Evolutionary conservation across 2,113 vertebrate species (phyloP).

Genomic region (Empidonax traillii): DNA sequence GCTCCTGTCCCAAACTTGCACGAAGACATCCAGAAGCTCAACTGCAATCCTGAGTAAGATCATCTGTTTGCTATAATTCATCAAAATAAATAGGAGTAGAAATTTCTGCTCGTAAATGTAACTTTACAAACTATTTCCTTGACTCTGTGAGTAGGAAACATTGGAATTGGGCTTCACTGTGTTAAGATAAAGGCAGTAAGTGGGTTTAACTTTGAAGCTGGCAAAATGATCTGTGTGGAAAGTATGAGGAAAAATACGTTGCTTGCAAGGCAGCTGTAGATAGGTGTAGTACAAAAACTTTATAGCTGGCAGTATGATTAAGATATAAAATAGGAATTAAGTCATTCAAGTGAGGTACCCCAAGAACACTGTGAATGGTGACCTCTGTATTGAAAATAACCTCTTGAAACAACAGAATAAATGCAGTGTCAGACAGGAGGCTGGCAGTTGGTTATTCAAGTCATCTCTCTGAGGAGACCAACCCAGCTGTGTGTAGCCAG

Average conservation of each 20-base stretch:
- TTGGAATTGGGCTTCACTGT: not conserved
- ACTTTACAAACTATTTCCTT: not conserved
- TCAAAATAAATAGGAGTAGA: not conserved
- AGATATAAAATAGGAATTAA: not conserved
- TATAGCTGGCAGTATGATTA: not conserved
- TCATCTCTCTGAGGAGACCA: not conserved
- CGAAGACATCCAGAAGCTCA: constrained; percentile 92
- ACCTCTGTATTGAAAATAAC: not conserved
- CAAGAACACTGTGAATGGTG: not conserved
- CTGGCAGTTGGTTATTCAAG: not conserved
- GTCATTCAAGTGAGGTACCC: not conserved
- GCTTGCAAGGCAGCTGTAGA: not conserved
- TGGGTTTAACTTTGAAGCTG: not conserved
- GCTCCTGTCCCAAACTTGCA: constrained; percentile 89
- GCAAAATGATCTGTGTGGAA: not conserved
- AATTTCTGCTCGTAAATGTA: not conserved
- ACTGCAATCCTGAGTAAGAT: constrained; percentile 93
- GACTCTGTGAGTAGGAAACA: not conserved
- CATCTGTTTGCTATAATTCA: not conserved
- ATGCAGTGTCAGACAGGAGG: not conserved
- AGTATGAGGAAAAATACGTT: not conserved
- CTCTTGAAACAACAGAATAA: not conserved
- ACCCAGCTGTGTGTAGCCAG: not conserved
- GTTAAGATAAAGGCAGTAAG: not conserved
- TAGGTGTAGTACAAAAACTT: not conserved